These are phyloP conservation scores for Congeria kusceri DNA, from an alignment of 2,888 invertebrate species.

Conservation along the genomic window DNA sequence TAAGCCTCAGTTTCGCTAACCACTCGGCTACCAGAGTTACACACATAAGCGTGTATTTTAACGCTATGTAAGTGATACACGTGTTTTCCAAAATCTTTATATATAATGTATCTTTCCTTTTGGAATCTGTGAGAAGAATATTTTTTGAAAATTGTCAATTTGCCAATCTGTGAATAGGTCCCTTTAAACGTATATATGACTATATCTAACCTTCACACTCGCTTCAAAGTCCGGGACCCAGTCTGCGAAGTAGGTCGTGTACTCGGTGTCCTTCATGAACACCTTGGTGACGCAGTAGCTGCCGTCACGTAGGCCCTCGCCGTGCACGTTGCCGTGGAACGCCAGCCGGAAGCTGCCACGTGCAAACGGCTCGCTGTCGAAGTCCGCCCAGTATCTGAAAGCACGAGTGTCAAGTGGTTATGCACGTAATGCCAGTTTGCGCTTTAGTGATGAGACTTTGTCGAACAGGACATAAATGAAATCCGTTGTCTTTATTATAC, in stretches of 20 bases:
- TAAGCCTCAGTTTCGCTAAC: too few relatives aligned
- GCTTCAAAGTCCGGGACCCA: slow-evolving; percentile 27
- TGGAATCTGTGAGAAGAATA: too few relatives aligned
- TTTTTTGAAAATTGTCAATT: too few relatives aligned
- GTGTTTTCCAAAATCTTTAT: too few relatives aligned
- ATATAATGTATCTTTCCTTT: too few relatives aligned
- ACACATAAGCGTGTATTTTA: too few relatives aligned
- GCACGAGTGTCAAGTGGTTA: background rate
- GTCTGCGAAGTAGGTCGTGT: slow-evolving; percentile 17
- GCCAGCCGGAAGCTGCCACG: slow-evolving; percentile 22
- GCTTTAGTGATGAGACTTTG: too few relatives aligned
- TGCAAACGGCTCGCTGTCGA: slow-evolving; percentile 16
- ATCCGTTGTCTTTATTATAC: background rate
- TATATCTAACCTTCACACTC: background rate
- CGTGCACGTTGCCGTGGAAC: slow-evolving; percentile 22
- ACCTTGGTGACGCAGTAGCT: slow-evolving; percentile 23
- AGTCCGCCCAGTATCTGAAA: slow-evolving; percentile 16
- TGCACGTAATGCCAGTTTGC: too few relatives aligned
- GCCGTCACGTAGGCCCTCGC: slow-evolving; percentile 22
- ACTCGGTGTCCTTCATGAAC: slow-evolving; percentile 19
- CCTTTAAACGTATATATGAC: too few relatives aligned
- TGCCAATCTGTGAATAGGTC: too few relatives aligned
- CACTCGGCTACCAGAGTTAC: too few relatives aligned
- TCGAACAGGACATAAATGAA: background rate
- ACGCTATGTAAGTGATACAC: too few relatives aligned